Evolutionary conservation across 2,888 invertebrate genomes (phyloP).

Genomic region (Dorcus hopei): DNA sequence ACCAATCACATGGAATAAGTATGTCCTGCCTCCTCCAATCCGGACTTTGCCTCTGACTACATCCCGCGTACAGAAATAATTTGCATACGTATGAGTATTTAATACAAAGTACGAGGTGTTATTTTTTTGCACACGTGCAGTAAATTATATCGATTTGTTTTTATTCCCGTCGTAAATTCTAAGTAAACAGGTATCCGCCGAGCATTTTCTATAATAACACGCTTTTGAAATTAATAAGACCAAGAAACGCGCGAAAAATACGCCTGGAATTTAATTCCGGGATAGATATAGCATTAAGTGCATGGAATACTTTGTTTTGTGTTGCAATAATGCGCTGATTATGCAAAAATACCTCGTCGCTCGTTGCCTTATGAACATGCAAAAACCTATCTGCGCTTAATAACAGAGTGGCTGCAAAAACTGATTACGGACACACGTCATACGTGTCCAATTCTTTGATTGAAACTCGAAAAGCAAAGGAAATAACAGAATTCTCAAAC

Average conservation of each 20-base stretch:
- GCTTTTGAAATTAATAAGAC: neutral
- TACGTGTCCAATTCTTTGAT: too few relatives aligned
- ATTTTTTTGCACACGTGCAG: neutral
- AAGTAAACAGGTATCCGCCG: neutral
- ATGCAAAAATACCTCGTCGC: too few relatives aligned
- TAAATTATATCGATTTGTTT: neutral
- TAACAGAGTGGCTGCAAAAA: too few relatives aligned
- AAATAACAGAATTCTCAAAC: too few relatives aligned
- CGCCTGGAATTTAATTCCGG: neutral
- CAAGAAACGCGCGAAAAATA: neutral
- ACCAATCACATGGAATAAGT: neutral
- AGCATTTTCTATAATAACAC: conserved; percentile 1
- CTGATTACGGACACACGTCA: too few relatives aligned
- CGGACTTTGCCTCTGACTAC: neutral
- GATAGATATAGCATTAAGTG: neutral
- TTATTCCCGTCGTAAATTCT: neutral
- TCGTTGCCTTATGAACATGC: too few relatives aligned
- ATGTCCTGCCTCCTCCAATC: neutral
- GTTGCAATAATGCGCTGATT: too few relatives aligned
- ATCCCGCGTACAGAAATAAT: neutral
- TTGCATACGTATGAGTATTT: neutral
- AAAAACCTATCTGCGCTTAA: too few relatives aligned
- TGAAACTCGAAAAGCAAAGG: too few relatives aligned
- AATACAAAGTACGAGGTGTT: neutral
- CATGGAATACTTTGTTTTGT: neutral